Evolutionary conservation across 1,140 invertebrate species (phyloP), one percentile per base, ranked within the genome.

Genomic region (Tetraneura akinire): DNA sequence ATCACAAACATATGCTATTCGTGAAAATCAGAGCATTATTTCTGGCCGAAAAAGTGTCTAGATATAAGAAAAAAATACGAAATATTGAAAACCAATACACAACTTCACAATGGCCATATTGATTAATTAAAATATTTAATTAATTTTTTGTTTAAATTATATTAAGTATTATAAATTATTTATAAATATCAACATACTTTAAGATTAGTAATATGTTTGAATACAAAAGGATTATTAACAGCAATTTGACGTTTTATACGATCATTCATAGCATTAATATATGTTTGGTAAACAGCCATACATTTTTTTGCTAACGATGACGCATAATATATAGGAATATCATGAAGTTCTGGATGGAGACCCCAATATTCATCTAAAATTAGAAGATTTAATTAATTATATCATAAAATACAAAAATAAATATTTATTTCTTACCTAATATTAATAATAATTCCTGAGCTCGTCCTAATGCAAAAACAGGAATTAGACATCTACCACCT

Each of bases 221-320:
- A 99, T 3, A 99, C 95, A 87, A 99, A 99, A 1, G 98, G 98
- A 88, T 99, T 99, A 85, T 97, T 98, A 47, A 99, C 93, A 0
- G 96, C 94, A 83, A 99, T 99, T 87, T 99, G 97, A 10, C 96
- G 86, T 23, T 93, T 89, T 82, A 99, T 99, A 84, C 93, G 92
- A 83, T 99, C 96, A 86, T 99, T 99, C 98, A 99, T 99, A 0
- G 97, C 97, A 87, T 98, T 98, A 0, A 99, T 93, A 85, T 98
- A 99, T 0, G 98, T 99, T 86, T 99, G 98, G 88, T 99, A 99
- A 0, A 99, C 98, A 80, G 96, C 94, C 97, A 99, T 99, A 85
- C 98, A 99, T 85, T 99, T 99, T 86, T 99, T 99, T 3, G 98
- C 98, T 53, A 99, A 87, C 0, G 97, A 98, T 1, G 97, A 98